phyloP scores from a whole-genome alignment of 2,113 vertebrate genomes.

The Solea solea region DNA sequence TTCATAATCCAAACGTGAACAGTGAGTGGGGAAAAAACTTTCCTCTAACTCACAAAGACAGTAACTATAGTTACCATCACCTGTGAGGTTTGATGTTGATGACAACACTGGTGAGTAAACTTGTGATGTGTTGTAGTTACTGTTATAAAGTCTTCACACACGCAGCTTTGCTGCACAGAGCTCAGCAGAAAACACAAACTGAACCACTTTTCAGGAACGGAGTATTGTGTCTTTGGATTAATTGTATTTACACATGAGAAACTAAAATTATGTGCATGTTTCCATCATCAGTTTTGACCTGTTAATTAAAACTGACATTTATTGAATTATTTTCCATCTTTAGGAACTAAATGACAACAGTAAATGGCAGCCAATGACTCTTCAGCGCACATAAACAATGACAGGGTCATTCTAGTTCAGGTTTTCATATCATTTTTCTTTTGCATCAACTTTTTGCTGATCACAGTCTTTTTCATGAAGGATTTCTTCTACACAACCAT shows the following conservation, averaged over 20 bases:
- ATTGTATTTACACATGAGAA: too few relatives aligned
- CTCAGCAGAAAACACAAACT: not conserved
- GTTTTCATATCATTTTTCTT: slow-evolving; percentile 42
- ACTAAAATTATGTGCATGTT: too few relatives aligned
- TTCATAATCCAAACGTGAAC: too few relatives aligned
- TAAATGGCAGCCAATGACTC: slow-evolving; percentile 31
- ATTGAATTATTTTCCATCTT: not conserved
- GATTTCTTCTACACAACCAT: slow-evolving; percentile 49
- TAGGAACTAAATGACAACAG: not conserved
- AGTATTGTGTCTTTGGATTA: too few relatives aligned
- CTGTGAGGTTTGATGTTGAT: not conserved
- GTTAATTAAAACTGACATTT: too few relatives aligned
- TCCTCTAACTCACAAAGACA: too few relatives aligned
- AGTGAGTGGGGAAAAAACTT: too few relatives aligned
- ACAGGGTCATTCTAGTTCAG: slow-evolving; percentile 20
- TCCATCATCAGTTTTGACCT: too few relatives aligned
- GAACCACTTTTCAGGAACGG: too few relatives aligned
- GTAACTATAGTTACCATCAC: not conserved
- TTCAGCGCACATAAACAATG: not conserved
- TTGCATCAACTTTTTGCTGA: slow-evolving; percentile 41
- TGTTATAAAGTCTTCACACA: slow-evolving; percentile 4
- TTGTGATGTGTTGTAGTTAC: not conserved
- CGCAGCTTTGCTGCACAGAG: not conserved
- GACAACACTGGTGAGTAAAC: too few relatives aligned
- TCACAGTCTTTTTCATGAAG: slow-evolving; percentile 58